phyloP scores from a whole-genome alignment of 2,888 invertebrate species.

The Stenodema calcarata region DNA sequence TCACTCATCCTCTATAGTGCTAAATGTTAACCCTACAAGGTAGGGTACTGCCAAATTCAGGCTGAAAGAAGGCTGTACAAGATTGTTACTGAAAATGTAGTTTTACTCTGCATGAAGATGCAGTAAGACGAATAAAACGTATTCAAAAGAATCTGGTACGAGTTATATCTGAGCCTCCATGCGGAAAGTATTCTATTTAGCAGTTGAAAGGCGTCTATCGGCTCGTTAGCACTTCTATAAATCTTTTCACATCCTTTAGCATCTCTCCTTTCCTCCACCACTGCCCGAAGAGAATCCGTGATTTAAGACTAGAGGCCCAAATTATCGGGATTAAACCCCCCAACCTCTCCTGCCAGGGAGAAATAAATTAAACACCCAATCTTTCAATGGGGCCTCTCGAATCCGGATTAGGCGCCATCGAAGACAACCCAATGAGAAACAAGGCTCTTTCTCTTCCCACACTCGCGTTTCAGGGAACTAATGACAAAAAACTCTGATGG shows the following conservation, averaged over 20 bases:
- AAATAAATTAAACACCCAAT: not conserved
- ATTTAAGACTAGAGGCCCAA: not conserved
- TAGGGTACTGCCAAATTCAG: no score
- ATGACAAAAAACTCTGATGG: no score
- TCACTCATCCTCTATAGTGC: no score
- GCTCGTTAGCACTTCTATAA: slow-evolving; percentile 28
- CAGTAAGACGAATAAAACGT: no score
- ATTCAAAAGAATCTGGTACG: no score
- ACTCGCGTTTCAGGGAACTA: not conserved
- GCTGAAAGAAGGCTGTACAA: no score
- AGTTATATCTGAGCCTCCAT: no score
- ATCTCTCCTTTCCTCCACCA: not conserved
- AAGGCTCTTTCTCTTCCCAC: not conserved
- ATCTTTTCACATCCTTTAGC: not conserved
- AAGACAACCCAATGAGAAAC: not conserved
- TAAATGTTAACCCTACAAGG: no score
- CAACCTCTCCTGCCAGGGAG: not conserved
- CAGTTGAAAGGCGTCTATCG: not conserved
- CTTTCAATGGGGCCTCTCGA: not conserved
- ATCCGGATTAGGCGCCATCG: not conserved
- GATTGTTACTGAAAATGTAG: no score
- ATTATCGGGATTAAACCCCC: not conserved
- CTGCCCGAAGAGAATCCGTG: not conserved
- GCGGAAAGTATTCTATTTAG: not conserved
- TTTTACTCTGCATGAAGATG: no score